Evolutionary conservation across 2,888 invertebrate genomes (phyloP).

Genomic region (Beris morrisii): DNA sequence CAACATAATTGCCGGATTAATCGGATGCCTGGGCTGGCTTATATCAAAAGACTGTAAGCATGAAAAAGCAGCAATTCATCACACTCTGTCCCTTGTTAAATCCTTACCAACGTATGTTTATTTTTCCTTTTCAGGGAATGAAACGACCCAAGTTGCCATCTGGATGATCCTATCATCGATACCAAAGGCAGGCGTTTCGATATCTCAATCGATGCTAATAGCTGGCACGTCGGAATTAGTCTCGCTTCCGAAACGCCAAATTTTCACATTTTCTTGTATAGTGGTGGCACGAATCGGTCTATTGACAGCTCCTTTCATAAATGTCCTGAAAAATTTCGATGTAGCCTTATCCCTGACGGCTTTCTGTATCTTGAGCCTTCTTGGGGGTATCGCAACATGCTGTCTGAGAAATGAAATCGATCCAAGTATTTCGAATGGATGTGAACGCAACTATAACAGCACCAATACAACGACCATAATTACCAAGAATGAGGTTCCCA

Average conservation of each 20-base stretch:
- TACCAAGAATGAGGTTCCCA: conserved; percentile 4
- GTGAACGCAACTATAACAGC: background rate
- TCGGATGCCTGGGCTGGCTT: conserved; percentile 55
- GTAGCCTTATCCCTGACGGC: conserved; percentile 51
- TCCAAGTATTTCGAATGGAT: background rate
- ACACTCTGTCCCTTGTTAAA: conserved; percentile 13
- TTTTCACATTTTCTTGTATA: conserved; percentile 54
- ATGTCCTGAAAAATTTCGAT: conserved; percentile 51
- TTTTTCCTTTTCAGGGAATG: conserved; percentile 45
- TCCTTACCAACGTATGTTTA: conserved; percentile 1
- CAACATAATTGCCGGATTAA: conserved; percentile 53
- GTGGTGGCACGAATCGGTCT: conserved; percentile 55
- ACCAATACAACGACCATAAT: background rate
- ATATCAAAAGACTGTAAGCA: conserved; percentile 50
- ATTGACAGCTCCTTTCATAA: conserved; percentile 54
- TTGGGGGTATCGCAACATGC: conserved; percentile 52
- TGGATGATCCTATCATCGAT: conserved; percentile 55
- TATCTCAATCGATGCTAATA: conserved; percentile 54
- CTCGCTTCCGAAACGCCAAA: conserved; percentile 51
- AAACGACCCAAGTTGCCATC: conserved; percentile 48
- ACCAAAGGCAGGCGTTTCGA: conserved; percentile 54
- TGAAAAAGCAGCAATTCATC: background rate
- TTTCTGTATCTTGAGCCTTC: conserved; percentile 49
- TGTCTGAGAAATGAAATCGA: conserved; percentile 44
- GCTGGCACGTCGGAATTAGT: conserved; percentile 55